Percentiles rank a stretch among this genome's conserved stretches.
phyloP scores from a whole-genome alignment of 2,113 vertebrate species.

The Crotalus horridus region DNA sequence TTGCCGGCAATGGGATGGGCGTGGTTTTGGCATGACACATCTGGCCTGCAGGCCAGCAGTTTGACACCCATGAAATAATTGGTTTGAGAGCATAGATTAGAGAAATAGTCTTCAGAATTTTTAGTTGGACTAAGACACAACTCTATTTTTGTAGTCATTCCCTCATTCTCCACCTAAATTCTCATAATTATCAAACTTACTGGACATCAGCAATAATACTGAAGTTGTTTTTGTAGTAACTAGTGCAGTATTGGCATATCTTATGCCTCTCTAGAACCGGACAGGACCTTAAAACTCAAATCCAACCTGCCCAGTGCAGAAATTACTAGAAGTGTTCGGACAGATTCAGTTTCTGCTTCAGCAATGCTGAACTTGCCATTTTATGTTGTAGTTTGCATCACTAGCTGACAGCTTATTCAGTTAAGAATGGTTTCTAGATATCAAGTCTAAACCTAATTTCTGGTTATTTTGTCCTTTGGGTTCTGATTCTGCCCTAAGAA shows the following conservation, averaged over 20 bases:
- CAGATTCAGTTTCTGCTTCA: neutral
- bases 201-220: neutral
- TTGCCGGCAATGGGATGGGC: too few relatives aligned
- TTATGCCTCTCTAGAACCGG: neutral
- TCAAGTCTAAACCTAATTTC: neutral
- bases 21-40: too few relatives aligned
- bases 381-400: neutral
- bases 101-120: neutral
- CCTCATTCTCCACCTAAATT: neutral
- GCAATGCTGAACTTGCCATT: neutral
- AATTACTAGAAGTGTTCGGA: neutral
- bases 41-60: too few relatives aligned
- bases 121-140: neutral
- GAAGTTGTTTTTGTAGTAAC: neutral
- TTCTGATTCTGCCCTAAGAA: neutral
- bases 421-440: neutral
- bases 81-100: too few relatives aligned
- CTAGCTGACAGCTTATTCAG: neutral
- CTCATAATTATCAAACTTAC: neutral
- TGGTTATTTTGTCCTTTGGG: neutral
- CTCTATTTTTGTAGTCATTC: neutral
- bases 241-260: neutral
- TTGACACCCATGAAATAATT: too few relatives aligned
- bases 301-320: neutral
- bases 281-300: neutral